Evolutionary conservation across 1,140 invertebrate genomes (phyloP).

Genomic region (Adelges cooleyi): DNA sequence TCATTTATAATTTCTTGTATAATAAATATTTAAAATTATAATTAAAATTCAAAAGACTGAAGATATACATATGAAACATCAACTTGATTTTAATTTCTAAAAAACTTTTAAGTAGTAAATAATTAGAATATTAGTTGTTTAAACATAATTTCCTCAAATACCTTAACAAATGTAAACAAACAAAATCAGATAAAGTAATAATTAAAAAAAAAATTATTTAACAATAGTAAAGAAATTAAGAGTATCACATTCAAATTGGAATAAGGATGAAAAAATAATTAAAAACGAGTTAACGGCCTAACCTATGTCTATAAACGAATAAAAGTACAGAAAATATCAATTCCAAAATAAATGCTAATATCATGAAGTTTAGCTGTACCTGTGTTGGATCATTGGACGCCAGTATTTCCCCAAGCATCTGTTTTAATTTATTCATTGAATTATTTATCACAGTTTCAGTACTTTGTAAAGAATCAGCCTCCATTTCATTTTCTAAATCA

Average conservation of each 20-base stretch:
- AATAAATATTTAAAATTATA: too few relatives aligned
- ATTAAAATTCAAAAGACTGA: too few relatives aligned
- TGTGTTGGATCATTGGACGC: slow-evolving; percentile 20
- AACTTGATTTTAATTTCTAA: too few relatives aligned
- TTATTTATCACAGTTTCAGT: slow-evolving; percentile 19
- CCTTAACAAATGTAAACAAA: too few relatives aligned
- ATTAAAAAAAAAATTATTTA: too few relatives aligned
- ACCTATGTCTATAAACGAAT: background rate
- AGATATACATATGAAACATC: too few relatives aligned
- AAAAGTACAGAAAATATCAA: slow-evolving; percentile 15
- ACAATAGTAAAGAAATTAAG: too few relatives aligned
- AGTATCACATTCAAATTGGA: slow-evolving; percentile 23
- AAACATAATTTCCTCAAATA: too few relatives aligned
- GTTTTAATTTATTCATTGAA: slow-evolving; percentile 17
- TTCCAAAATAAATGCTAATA: slow-evolving; percentile 17
- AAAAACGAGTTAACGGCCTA: slow-evolving; percentile 8
- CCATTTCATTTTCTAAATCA: slow-evolving; percentile 16
- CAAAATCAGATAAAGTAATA: too few relatives aligned
- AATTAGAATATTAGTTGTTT: too few relatives aligned
- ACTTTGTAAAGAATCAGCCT: slow-evolving; percentile 12
- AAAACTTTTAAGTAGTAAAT: too few relatives aligned
- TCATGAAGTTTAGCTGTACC: slow-evolving; percentile 26
- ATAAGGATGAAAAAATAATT: background rate
- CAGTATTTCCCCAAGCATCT: slow-evolving; percentile 15
- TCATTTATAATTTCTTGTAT: too few relatives aligned